phyloP scores from a whole-genome alignment of 2,113 vertebrate genomes.

The Malurus cyaneus region DNA sequence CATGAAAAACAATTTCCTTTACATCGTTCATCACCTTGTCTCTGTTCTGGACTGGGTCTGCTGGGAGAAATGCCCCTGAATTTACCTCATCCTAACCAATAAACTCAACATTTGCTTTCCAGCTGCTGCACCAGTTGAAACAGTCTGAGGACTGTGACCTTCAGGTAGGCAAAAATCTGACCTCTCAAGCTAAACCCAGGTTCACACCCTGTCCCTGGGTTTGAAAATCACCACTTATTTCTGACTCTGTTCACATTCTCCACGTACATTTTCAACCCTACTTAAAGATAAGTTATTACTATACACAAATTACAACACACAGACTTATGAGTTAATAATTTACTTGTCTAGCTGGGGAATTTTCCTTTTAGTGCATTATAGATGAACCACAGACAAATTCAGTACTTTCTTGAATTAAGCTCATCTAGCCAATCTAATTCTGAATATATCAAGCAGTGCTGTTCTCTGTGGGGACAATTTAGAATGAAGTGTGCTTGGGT shows the following conservation, averaged over 20 bases:
- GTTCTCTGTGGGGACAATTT: constrained; percentile 54
- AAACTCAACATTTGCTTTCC: background rate
- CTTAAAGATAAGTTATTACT: constrained; percentile 52
- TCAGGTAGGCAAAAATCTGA: background rate
- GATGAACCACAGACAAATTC: constrained; percentile 54
- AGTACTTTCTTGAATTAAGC: constrained; percentile 61
- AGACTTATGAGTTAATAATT: constrained; percentile 64
- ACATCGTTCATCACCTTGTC: background rate
- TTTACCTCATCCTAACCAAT: background rate
- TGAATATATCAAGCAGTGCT: constrained; percentile 45
- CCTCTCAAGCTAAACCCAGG: background rate
- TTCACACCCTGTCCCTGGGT: background rate
- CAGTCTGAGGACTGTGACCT: background rate
- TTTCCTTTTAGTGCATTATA: constrained; percentile 61
- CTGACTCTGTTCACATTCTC: background rate
- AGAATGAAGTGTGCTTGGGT: background rate
- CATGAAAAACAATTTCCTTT: background rate
- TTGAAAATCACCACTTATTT: background rate
- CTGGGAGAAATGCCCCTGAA: background rate
- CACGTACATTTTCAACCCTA: background rate
- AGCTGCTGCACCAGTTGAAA: background rate
- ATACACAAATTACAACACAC: constrained; percentile 46
- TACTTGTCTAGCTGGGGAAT: constrained; percentile 51
- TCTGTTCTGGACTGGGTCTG: background rate
- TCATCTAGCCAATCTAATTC: constrained; percentile 56